Percentiles rank a stretch among this genome's conserved stretches.
Conservation (phyloP, 64 coral and sea anemone genomes). For the Acropora yongei region DNA sequence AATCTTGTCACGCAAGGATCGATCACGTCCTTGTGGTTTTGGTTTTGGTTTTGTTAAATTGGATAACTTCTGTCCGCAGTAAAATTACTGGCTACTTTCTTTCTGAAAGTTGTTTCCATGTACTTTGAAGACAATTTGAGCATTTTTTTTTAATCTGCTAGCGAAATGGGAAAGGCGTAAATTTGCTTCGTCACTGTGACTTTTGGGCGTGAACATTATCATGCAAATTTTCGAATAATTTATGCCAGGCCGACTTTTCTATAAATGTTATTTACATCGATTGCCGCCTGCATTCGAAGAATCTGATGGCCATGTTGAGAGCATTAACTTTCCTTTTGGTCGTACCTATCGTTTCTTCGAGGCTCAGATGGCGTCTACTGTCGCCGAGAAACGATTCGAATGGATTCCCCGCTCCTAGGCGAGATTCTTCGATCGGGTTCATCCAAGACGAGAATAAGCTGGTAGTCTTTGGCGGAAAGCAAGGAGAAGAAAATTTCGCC, state of each 20-base stretch:
- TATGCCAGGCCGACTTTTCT: background rate
- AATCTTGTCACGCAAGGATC: too few species aligned
- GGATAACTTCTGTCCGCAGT: too few species aligned
- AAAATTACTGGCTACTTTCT: too few species aligned
- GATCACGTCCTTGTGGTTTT: too few species aligned
- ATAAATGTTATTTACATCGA: background rate
- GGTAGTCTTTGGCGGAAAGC: slow-evolving; percentile 79
- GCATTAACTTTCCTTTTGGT: background rate
- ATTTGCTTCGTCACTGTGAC: slow-evolving; percentile 26
- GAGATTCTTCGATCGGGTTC: slow-evolving; percentile 65
- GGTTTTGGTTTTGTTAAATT: too few species aligned
- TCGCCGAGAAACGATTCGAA: slow-evolving; percentile 11
- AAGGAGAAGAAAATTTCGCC: background rate
- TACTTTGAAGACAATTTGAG: too few species aligned
- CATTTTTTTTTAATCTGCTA: background rate
- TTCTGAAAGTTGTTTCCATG: too few species aligned
- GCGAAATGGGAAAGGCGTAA: too few species aligned
- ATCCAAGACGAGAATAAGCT: slow-evolving; percentile 12
- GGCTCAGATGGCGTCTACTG: slow-evolving; percentile 39
- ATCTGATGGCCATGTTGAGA: slow-evolving; percentile 14
- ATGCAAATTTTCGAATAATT: background rate
- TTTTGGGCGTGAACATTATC: background rate
- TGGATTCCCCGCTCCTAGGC: slow-evolving; percentile 16
- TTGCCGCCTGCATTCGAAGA: background rate
- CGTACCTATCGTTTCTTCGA: background rate